Evolutionary conservation across 2,797 vertebrate species (phyloP), one percentile per base, ranked within the genome.

Genomic region (Adelosebastes latens): DNA sequence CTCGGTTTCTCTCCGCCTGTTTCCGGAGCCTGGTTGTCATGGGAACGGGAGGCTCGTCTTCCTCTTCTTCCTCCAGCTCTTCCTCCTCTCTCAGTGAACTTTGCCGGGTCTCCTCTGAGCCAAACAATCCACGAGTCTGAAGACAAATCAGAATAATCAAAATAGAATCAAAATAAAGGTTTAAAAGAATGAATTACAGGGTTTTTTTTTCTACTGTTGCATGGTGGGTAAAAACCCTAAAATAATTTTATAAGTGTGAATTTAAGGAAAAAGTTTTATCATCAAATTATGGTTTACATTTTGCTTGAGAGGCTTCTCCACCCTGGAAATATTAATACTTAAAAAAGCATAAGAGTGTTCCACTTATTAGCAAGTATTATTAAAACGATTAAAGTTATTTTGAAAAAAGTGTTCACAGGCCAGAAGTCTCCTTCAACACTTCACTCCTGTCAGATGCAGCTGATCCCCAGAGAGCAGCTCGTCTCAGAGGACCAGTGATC

Each of bases 11-110:
- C 81, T 97, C 96, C 0, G 95, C 96, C 90, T 97, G 97, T 59
- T 96, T 95, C 56, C 96, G 95, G 67, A 97, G 94, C n/a, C 97
- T 96, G 53, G 97, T 97, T 64, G 96, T 97, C 97, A 97, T 97
- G 77, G 97, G 96, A 78, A 95, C 89, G 0, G 96, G 96, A 66
- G 96, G 94, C 69, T 95, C 82, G 2, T 97, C 96, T 5, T 96
- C 96, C 24, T 90, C 83, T 1, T 85, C 81, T 0, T 89, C 80
- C 7, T 67, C 79, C 52, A 76, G 55, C 36, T 84, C 87, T 4
- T 86, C 82, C 49, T 82, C 89, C 22, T 83, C 53, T 71, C 2
- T 92, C 60, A 2, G 52, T 22, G 77, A 81, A 27, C 66, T 71
- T 61, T 67, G 87, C 32, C 52, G 87, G 34, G 27, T 67, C 68